These are phyloP conservation scores for Drosophila watanabei DNA, from an alignment of 1,140 invertebrate species.

Conservation along the genomic window DNA sequence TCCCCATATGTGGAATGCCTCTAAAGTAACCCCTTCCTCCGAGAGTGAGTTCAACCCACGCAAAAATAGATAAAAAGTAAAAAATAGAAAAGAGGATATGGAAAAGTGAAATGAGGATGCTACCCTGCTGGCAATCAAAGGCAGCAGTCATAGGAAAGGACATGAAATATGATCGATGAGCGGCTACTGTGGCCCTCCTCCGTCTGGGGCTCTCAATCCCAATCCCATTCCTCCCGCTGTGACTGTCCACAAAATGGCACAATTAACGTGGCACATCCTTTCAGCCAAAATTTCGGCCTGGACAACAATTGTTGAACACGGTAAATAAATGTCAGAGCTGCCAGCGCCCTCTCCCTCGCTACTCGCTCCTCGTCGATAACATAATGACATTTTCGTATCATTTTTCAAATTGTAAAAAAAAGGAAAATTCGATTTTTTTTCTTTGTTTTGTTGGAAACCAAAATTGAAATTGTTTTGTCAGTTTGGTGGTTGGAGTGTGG, in stretches of 20 bases:
- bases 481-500: slow-evolving; percentile 43
- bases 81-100: slow-evolving; percentile 19
- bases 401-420: slow-evolving; percentile 79
- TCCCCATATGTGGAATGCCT: slow-evolving; percentile 55
- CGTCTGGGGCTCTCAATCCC: slow-evolving; percentile 5
- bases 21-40: slow-evolving; percentile 52
- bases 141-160: slow-evolving; percentile 68
- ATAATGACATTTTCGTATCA: slow-evolving; percentile 84
- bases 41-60: slow-evolving; percentile 47
- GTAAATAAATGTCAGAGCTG: slow-evolving; percentile 82
- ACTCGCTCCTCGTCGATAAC: slow-evolving; percentile 61
- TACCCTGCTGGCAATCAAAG: slow-evolving; percentile 74
- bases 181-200: slow-evolving; percentile 53
- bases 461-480: slow-evolving; percentile 83
- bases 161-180: slow-evolving; percentile 79
- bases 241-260: slow-evolving; percentile 83
- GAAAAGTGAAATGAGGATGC: slow-evolving; percentile 35
- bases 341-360: slow-evolving; percentile 18
- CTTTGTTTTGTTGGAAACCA: slow-evolving; percentile 55
- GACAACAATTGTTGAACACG: slow-evolving; percentile 78
- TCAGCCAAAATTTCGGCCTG: slow-evolving; percentile 74
- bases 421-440: slow-evolving; percentile 41
- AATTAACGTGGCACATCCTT: slow-evolving; percentile 84
- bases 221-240: slow-evolving; percentile 53
- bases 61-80: slow-evolving; percentile 68